Evolutionary conservation across 2,797 vertebrate genomes (phyloP), one percentile per base, ranked within the genome.

Genomic region (Lepilemur septentrionalis): DNA sequence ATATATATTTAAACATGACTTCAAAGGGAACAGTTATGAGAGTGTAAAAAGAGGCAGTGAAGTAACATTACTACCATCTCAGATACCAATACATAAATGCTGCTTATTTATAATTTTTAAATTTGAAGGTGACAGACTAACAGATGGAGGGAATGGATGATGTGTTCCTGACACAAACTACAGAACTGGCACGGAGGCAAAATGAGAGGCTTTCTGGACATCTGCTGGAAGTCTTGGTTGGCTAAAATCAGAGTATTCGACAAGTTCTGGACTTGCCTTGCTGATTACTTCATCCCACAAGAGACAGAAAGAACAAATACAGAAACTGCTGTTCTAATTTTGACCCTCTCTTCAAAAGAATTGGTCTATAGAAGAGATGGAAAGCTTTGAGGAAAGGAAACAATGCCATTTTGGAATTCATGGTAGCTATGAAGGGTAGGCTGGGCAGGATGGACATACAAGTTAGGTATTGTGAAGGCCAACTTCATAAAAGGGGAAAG

Each of bases 141-240:
- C 97, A 97, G 97, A 98, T 98, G 97, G 97, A 96, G 41, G 59
- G 15, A 72, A 83, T 89, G 89, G 91, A 97, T 96, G 95, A 96
- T 95, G 59, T 84, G 70, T 97, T 95, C 93, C 91, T 97, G 95
- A 95, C 93, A 97, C 59, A 65, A 85, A 91, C 69, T 86, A 89
- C 52, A 76, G 93, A 96, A 83, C 82, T 91, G 96, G 94, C 75
- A 95, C 52, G 30, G 70, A 95, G 79, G 65, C 96, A 93, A 93
- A 89, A 22, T 13, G 70, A 95, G 61, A 93, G 93, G 48, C 83
- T 96, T 83, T 95, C 57, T 97, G 96, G 97, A 95, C 97, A 98
- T 97, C 96, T 98, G 95, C 38, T 78, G 75, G 86, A 95, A 94
- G 93, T 89, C 93, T 95, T 41, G 1, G 52, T 89, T 92, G 82